Conservation (phyloP, 2,113 vertebrate genomes). For the Fregata magnificens region DNA sequence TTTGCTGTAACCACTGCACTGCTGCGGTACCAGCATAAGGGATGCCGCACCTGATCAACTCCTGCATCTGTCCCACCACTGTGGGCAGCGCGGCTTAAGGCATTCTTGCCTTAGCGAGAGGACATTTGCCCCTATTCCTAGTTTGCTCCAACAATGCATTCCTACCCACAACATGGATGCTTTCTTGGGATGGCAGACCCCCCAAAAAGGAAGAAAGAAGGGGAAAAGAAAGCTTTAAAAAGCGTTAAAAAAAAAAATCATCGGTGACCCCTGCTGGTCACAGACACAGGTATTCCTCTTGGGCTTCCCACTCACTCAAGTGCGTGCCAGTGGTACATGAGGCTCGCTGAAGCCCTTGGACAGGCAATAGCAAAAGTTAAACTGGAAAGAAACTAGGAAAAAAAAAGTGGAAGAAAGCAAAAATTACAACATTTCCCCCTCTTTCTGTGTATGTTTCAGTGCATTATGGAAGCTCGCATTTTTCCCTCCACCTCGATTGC, state of each 20-base stretch:
- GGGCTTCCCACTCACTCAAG: rapidly evolving
- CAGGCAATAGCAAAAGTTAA: neutral
- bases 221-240: neutral
- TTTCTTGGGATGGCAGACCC: neutral
- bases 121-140: neutral
- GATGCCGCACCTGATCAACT: neutral
- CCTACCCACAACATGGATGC: neutral
- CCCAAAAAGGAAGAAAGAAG: neutral
- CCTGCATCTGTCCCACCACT: neutral
- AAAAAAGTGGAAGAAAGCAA: neutral
- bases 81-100: neutral
- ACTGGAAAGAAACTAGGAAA: neutral
- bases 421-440: neutral
- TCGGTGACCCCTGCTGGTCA: neutral
- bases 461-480: rapidly evolving
- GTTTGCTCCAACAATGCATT: neutral
- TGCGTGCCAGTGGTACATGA: neutral
- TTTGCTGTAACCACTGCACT: neutral
- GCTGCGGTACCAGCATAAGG: rapidly evolving
- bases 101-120: neutral
- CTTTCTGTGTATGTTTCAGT: neutral
- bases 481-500: neutral
- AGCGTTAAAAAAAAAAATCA: neutral
- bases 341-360: neutral
- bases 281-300: neutral